Percentiles rank a stretch among this genome's conserved stretches.
Evolutionary conservation across 2,888 invertebrate species (phyloP).

Genomic region (Phalera bucephala): DNA sequence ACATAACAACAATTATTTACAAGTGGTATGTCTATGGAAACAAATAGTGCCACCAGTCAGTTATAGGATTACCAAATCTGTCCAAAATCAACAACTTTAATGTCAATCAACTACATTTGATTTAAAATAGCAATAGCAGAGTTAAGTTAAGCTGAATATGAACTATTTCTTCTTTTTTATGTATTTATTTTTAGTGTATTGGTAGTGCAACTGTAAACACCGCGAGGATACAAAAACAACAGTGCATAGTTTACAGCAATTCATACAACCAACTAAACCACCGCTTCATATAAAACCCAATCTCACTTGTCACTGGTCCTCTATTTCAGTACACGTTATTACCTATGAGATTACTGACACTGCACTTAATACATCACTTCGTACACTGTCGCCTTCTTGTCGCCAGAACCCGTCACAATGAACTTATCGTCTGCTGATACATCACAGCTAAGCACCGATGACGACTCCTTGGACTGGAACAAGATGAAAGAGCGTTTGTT

Average conservation of each 20-base stretch:
- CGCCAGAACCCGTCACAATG: conserved; percentile 98
- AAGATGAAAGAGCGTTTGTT: conserved; percentile 30
- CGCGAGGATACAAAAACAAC: no score
- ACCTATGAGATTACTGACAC: conserved; percentile 41
- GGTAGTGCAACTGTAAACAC: no score
- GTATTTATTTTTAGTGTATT: no score
- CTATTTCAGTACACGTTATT: conserved; percentile 36
- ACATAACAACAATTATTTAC: no score
- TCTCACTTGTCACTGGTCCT: conserved; percentile 47
- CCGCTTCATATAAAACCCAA: conserved; percentile 29
- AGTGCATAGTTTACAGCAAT: conserved; percentile 7
- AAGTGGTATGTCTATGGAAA: no score
- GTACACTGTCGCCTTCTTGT: conserved; percentile 98
- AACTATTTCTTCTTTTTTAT: no score
- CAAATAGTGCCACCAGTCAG: no score
- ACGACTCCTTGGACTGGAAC: conserved; percentile 96
- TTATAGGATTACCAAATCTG: no score
- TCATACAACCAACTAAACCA: conserved; percentile 34
- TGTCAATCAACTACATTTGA: no score
- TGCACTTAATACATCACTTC: conserved; percentile 92
- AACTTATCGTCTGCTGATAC: conserved; percentile 98
- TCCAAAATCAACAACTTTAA: no score
- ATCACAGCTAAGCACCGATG: conserved; percentile 99
- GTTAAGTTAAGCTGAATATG: no score
- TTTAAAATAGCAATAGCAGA: no score